Conservation (phyloP, 1,140 invertebrate genomes). For the Drosophila saltans region DNA sequence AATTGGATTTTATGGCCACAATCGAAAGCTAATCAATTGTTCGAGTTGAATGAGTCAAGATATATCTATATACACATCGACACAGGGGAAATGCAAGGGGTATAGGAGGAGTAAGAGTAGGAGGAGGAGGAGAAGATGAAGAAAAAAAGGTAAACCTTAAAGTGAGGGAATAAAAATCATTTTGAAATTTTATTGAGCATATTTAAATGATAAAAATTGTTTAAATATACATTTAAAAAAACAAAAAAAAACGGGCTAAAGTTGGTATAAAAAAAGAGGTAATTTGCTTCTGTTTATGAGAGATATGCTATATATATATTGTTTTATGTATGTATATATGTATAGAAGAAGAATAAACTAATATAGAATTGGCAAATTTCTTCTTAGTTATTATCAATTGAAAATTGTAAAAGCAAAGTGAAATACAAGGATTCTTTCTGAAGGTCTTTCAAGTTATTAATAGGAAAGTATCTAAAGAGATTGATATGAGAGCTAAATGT, state of each 20-base stretch:
- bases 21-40: constrained; percentile 75
- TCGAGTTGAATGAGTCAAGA: constrained; percentile 60
- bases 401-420: too few species aligned
- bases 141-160: constrained; percentile 29
- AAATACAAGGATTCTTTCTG: too few species aligned
- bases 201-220: constrained; percentile 13
- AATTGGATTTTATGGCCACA: constrained; percentile 62
- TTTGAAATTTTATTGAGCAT: constrained; percentile 15
- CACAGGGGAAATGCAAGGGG: background rate
- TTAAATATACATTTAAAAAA: too few species aligned
- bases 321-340: too few species aligned
- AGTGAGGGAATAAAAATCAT: constrained; percentile 19
- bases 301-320: too few species aligned
- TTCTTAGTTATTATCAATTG: too few species aligned
- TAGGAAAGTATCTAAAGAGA: too few species aligned
- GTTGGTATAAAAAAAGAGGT: background rate
- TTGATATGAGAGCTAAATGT: too few species aligned
- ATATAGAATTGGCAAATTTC: too few species aligned
- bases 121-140: background rate
- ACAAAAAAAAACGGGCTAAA: background rate
- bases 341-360: too few species aligned
- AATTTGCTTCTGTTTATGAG: constrained; percentile 8
- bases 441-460: too few species aligned
- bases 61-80: background rate
- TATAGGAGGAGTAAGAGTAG: background rate